phyloP scores from a whole-genome alignment of 2,113 vertebrate species.

The Alligator mississippiensis region DNA sequence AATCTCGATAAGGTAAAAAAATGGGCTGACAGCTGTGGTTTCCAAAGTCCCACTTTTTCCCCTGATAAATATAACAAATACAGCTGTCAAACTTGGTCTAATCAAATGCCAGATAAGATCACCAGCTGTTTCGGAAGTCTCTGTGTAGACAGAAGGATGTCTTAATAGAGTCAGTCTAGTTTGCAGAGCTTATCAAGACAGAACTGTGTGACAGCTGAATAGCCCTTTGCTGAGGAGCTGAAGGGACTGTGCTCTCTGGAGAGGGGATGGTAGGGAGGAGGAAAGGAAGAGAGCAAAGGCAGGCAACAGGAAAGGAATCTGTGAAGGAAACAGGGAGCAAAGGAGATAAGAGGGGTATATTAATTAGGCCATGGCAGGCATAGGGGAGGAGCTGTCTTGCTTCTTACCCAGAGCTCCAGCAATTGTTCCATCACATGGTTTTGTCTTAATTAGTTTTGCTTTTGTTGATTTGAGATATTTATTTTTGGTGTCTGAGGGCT shows the following conservation, averaged over 20 bases:
- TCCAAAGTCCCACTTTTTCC: slow-evolving; percentile 58
- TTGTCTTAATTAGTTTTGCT: slow-evolving; percentile 69
- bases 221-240: slow-evolving; percentile 28
- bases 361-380: not conserved
- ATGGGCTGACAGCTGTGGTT: slow-evolving; percentile 74
- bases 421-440: slow-evolving; percentile 38
- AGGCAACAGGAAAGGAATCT: slow-evolving; percentile 66
- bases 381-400: slow-evolving; percentile 31
- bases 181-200: slow-evolving; percentile 65
- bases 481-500: slow-evolving; percentile 47
- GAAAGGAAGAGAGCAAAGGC: not conserved
- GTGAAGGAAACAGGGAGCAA: not conserved
- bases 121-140: slow-evolving; percentile 77
- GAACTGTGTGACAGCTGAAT: slow-evolving; percentile 73
- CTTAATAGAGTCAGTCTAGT: slow-evolving; percentile 73
- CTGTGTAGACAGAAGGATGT: slow-evolving; percentile 70
- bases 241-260: not conserved
- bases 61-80: slow-evolving; percentile 78
- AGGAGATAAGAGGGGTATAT: not conserved
- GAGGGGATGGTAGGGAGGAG: not conserved
- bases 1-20: slow-evolving; percentile 77
- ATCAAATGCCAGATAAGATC: slow-evolving; percentile 80
- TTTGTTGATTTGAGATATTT: slow-evolving; percentile 70
- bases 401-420: not conserved
- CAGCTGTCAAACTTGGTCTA: slow-evolving; percentile 78